Base-by-base conservation (phyloP, 2,888 invertebrate genomes). In the Ectropis crepuscularia region DNA sequence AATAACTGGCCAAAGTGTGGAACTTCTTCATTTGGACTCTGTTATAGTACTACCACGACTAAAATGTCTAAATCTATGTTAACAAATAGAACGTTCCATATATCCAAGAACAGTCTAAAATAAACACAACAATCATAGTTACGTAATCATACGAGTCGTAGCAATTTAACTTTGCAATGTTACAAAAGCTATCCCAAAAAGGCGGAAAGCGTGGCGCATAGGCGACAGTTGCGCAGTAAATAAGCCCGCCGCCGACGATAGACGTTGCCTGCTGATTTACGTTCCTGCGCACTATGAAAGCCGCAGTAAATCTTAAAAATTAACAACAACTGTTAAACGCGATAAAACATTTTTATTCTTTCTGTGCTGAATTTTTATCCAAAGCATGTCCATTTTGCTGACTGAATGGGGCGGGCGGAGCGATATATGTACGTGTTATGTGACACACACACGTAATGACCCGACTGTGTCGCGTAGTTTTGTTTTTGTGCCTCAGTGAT, bases 231-330 rank as follows among this genome's bases (percentile, higher is more conserved):
- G 53, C 37, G 71, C 71, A 73, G 75, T 81, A 79, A 79, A 82
- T 81, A 81, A 75, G 69, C 65, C 66, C 70, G 67, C 73, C 71
- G 69, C 67, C 71, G 65, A 74, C 77, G 81, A 83, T 82, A 80
- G 79, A 81, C 77, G 75, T 73, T 69, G 70, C 67, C 53, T 57
- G 54, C 72, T 82, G 82, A 86, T 87, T 86, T 86, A 87, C 81
- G 75, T 75, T 77, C 77, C 75, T 65, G 75, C 75, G 78, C 64
- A 76, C 77, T 77, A 78, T 80, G 76, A 80, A 78, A 75, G 79
- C 67, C 37, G 70, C 71, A 72, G 69, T 79, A 81, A 75, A 79
- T 81, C 77, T 80, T 77, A 72, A 74, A 80, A 78, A 80, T 74
- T 75, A 72, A 77, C 69, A 72, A 63, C 69, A 66, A 46, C 61